Evolutionary conservation across 2,797 vertebrate genomes (phyloP).

Genomic region (Pseudochirops cupreus): DNA sequence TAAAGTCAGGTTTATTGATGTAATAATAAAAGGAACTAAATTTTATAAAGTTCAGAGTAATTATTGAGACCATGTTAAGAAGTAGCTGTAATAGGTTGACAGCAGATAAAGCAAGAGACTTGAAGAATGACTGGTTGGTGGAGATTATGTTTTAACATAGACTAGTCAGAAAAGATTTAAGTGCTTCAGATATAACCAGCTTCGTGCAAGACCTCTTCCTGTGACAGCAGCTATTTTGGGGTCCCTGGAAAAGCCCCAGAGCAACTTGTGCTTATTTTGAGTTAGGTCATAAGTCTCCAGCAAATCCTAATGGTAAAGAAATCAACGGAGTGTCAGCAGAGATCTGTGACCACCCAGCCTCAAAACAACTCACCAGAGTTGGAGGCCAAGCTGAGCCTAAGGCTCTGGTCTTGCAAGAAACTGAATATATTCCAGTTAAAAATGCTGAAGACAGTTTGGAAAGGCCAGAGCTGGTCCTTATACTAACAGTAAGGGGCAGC

Average conservation of each 20-base stretch:
- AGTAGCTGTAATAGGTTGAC: background rate
- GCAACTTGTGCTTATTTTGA: background rate
- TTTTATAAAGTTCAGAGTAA: constrained; percentile 62
- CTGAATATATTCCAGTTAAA: background rate
- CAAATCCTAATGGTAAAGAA: background rate
- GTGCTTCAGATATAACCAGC: background rate
- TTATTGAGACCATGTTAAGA: constrained; percentile 43
- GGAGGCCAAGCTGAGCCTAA: background rate
- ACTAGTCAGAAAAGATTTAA: constrained; percentile 26
- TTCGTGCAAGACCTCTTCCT: background rate
- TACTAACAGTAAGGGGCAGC: background rate
- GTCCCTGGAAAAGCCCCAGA: background rate
- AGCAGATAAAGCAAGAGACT: constrained; percentile 5
- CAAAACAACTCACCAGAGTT: background rate
- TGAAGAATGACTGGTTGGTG: constrained; percentile 2
- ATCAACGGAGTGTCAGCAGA: background rate
- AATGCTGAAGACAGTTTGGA: background rate
- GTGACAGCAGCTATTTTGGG: background rate
- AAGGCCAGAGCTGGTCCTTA: background rate
- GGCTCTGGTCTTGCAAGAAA: background rate
- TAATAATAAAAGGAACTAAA: constrained; percentile 59
- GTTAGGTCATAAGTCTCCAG: background rate
- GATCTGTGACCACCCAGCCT: background rate
- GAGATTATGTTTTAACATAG: background rate
- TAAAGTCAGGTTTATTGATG: constrained; percentile 64